These are phyloP conservation scores for Thalassarche chlororhynchos DNA, from an alignment of 2,113 vertebrate genomes.

Conservation along the genomic window DNA sequence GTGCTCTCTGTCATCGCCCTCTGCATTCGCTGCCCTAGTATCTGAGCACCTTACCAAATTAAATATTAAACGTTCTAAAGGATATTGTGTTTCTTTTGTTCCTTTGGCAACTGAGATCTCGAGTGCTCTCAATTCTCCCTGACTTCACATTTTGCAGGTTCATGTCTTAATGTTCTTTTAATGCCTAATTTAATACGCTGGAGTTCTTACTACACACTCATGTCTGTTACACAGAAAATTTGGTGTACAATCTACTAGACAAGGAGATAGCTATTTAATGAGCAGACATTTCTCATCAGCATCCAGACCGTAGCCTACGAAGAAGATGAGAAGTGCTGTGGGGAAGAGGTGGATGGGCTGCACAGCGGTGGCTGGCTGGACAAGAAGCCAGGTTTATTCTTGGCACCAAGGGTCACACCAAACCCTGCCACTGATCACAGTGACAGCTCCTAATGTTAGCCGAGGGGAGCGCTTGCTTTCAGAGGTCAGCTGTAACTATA, in stretches of 20 bases:
- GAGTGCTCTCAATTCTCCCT: neutral
- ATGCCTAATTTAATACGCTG: slow-evolving; percentile 6
- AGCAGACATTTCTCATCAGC: neutral
- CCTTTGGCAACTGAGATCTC: neutral
- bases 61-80: slow-evolving; percentile 37
- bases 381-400: neutral
- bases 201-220: neutral
- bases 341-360: neutral
- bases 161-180: slow-evolving; percentile 33
- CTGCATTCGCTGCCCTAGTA: neutral
- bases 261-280: neutral
- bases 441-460: neutral
- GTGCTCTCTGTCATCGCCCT: neutral
- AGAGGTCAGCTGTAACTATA: neutral
- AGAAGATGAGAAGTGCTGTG: too few relatives aligned
- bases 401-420: neutral
- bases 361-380: neutral
- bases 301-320: neutral
- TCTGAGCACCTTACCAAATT: neutral
- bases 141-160: neutral
- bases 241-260: neutral
- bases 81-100: slow-evolving; percentile 54
- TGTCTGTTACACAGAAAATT: neutral
- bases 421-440: neutral
- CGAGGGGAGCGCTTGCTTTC: neutral